phyloP scores from a whole-genome alignment of 2,888 invertebrate genomes.

The Acheta domesticus region DNA sequence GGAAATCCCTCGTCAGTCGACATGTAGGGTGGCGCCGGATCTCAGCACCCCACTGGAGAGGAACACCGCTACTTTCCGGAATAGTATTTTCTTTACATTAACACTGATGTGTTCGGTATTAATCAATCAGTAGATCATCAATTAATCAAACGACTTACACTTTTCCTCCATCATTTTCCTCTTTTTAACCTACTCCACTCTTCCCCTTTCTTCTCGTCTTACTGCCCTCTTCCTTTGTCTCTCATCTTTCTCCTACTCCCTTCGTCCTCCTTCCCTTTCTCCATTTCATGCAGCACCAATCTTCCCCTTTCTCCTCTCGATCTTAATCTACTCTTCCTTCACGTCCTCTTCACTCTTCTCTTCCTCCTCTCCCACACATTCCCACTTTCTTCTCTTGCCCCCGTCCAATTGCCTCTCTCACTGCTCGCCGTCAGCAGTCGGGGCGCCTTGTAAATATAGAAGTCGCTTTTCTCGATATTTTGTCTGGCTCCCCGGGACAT shows the following conservation, averaged over 20 bases:
- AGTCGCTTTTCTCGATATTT: neutral
- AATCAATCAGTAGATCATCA: no score
- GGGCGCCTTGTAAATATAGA: neutral
- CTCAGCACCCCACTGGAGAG: no score
- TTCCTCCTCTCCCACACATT: neutral
- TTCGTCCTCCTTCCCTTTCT: neutral
- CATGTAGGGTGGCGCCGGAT: no score
- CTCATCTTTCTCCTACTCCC: neutral
- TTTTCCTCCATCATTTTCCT: no score
- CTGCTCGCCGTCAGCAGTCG: neutral
- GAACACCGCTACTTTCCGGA: no score
- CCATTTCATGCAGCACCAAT: neutral
- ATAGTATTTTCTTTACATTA: no score
- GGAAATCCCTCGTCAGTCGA: no score
- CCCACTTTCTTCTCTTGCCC: neutral
- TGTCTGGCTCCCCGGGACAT: slow-evolving; percentile 7
- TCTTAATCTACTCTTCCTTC: neutral
- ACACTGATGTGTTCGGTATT: no score
- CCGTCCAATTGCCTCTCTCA: neutral
- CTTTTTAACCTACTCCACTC: neutral
- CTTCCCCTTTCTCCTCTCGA: neutral
- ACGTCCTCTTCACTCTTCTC: neutral
- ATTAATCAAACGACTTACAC: no score
- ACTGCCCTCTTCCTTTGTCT: neutral
- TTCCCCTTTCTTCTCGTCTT: neutral